Conservation (phyloP, 2,113 vertebrate genomes). For the Arenaria interpres region DNA sequence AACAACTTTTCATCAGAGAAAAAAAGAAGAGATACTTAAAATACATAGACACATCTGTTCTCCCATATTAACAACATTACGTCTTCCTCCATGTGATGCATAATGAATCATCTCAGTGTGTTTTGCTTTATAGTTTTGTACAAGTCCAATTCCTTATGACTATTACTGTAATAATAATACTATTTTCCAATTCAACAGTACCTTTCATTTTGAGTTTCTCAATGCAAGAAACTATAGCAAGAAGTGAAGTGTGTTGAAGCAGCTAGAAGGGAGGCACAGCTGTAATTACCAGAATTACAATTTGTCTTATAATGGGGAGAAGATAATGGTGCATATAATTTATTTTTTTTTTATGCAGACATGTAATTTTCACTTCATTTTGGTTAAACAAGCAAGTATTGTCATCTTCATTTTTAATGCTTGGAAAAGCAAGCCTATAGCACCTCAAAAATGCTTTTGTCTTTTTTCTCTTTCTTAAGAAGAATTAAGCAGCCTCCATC, state of each 20-base stretch:
- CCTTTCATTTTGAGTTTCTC: conserved; percentile 4
- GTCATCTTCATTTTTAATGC: not conserved
- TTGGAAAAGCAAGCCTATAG: not conserved
- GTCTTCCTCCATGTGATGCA: conserved; percentile 53
- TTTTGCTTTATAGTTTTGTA: conserved; percentile 58
- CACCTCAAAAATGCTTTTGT: not conserved
- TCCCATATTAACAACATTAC: conserved; percentile 64
- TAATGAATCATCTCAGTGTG: conserved; percentile 57
- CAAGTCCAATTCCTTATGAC: conserved; percentile 39
- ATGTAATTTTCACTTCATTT: not conserved
- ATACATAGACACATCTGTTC: conserved; percentile 59
- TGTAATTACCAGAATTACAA: not conserved
- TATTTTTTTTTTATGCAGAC: not conserved
- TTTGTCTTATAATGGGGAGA: not conserved
- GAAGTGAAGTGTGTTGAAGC: not conserved
- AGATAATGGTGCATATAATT: not conserved
- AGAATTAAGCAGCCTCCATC: not conserved
- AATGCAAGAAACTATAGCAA: not conserved
- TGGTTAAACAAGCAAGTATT: not conserved
- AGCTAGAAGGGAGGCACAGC: not conserved
- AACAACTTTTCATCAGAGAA: conserved; percentile 25
- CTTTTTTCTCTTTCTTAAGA: not conserved
- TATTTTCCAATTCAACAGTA: conserved; percentile 45
- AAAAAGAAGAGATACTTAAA: conserved; percentile 21
- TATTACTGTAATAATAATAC: conserved; percentile 56